These are phyloP conservation scores for Tapirus indicus DNA, from an alignment of 2,797 vertebrate species.

Conservation along the genomic window DNA sequence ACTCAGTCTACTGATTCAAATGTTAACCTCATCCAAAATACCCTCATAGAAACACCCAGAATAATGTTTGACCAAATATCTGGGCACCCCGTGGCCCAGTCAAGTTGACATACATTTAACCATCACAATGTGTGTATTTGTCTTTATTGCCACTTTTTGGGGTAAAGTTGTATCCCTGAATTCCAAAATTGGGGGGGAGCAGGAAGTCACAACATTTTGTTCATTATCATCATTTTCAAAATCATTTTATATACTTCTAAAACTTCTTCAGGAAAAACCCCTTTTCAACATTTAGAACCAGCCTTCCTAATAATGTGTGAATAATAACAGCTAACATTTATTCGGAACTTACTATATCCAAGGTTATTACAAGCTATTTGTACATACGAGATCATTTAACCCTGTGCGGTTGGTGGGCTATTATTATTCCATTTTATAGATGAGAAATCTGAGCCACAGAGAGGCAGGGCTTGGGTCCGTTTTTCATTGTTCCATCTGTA, in stretches of 20 bases:
- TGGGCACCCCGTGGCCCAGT: background rate
- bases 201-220: background rate
- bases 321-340: background rate
- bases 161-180: background rate
- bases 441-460: background rate
- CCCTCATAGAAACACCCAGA: background rate
- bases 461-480: background rate
- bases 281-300: background rate
- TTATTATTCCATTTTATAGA: background rate
- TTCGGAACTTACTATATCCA: background rate
- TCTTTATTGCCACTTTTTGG: background rate
- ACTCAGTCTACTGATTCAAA: background rate
- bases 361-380: background rate
- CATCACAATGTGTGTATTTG: background rate
- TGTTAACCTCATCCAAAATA: background rate
- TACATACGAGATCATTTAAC: background rate
- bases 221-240: constrained; percentile 23
- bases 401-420: background rate
- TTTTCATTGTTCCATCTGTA: background rate
- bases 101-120: background rate
- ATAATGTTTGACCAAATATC: background rate
- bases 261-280: background rate
- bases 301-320: background rate
- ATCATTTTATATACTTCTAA: background rate
- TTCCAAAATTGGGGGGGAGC: background rate